Base-by-base conservation (phyloP, 2,888 invertebrate genomes). In the Euclidia mi region DNA sequence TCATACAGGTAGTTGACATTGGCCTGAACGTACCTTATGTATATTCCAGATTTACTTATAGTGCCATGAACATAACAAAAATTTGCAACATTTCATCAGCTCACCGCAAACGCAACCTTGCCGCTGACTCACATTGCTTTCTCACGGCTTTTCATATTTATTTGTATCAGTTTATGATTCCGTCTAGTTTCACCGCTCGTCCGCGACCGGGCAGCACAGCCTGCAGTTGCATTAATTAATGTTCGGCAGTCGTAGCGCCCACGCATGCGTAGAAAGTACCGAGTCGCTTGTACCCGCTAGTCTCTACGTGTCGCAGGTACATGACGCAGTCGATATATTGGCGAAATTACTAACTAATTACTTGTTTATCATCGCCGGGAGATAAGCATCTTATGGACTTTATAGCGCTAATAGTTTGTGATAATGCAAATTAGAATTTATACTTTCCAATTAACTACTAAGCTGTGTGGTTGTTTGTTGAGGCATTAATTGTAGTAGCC, bases 191-290 rank as follows among this genome's bases (percentile, higher is more conserved):
- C 76, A 52, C 69, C 59, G 42, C 14, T 48, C 65, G 56, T 56
- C 47, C 40, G 56, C 53, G 44, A 45, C 51, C 37, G 29, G 40
- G 37, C 53, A 41, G 25, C 18, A 28, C 31, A 29, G 42, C 31
- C 28, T 45, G 56, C 56, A 49, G 78, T 84, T 82, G 87, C 83
- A 84, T 87, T 91, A 90, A 91, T 90, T 88, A 89, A 82, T 82
- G 82, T 76, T 56, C 76, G 72, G 77, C 78, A 79, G 81, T 79
- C 74, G 82, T 78, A 74, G 77, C 87, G 80, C 90, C 90, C 84
- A 90, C 91, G 89, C 90, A 87, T 85, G 65, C 65, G 59, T 73
- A 74, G 74, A 74, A 74, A 74, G 88, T 84, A 75, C 80, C 63
- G 66, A 60, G 62, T n/a, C n/a, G n/a, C n/a, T n/a, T n/a, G n/a